Evolutionary conservation across 2,888 invertebrate species (phyloP), one percentile per base, ranked within the genome.

Genomic region (Lithophane semibrunnea): DNA sequence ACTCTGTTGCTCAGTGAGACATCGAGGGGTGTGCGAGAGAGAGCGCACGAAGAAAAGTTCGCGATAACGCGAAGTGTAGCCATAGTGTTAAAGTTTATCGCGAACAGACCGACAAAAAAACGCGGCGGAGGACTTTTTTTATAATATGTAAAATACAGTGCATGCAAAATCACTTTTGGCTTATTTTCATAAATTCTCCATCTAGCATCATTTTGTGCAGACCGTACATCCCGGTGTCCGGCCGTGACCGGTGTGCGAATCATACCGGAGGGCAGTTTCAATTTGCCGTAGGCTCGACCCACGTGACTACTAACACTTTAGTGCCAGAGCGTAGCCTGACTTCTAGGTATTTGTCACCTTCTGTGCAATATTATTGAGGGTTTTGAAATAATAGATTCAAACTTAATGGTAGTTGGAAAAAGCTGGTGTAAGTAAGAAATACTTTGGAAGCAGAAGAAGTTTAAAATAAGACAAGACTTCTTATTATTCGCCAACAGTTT

Each of bases 201-300:
- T 29, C 3, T 64, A 29, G 37, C 13, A 24, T 42, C 5, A 64
- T 58, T 47, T 72, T 92, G 54, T 93, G 93, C 92, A 73, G 80
- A 87, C 94, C 21, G 82, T 95, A 92, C 92, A 18, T 67, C 64
- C 72, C 75, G 29, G 73, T 77, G 83, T 82, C 85, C 82, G 86
- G 84, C 85, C 94, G 95, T 95, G 94, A 94, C 93, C 92, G 87
- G 95, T 89, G 93, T 95, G 91, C 90, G 94, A 95, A 95, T 94
- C 92, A 92, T 87, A 87, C 84, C 87, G 88, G 84, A 85, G 93
- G 91, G 92, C 91, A 92, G 92, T 95, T 94, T 94, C 95, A 95
- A 95, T 94, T 95, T 93, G 92, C 92, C 91, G 90, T 88, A 88
- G 87, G 88, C 86, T 86, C 82, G 89, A 86, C 89, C 76, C 72